Conservation (phyloP, 2,797 vertebrate genomes). For the Lagorchestes hirsutus region DNA sequence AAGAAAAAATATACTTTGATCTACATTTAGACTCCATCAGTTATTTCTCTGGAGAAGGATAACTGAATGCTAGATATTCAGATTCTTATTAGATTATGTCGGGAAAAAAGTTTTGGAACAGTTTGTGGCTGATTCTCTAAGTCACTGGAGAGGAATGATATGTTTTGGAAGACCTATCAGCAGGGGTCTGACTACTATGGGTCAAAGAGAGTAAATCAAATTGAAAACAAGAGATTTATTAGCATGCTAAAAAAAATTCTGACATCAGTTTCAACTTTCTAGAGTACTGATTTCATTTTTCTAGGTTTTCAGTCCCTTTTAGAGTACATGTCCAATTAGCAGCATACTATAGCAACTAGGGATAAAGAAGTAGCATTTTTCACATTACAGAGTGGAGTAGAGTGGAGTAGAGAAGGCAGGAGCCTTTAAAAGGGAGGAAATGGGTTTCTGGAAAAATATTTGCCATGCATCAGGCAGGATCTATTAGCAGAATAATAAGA, state of each 20-base stretch:
- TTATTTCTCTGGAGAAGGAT: background rate
- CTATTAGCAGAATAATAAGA: background rate
- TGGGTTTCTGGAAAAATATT: background rate
- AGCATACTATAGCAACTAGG: no score
- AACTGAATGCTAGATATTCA: background rate
- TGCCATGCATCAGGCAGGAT: background rate
- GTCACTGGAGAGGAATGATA: background rate
- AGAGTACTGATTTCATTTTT: background rate
- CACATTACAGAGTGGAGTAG: background rate
- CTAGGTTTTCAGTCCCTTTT: background rate
- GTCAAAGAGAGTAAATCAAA: background rate
- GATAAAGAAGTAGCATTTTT: no score
- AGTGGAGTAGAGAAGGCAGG: background rate
- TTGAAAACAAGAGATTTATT: background rate
- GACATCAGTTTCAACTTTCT: no score
- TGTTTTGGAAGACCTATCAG: background rate
- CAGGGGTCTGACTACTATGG: background rate
- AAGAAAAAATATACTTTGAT: background rate
- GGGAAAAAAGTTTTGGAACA: background rate
- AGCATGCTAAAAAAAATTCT: background rate
- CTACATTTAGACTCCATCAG: background rate
- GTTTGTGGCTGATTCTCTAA: background rate
- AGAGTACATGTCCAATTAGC: background rate
- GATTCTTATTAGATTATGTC: background rate
- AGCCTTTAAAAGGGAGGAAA: background rate